phyloP scores from a whole-genome alignment of 2,888 invertebrate genomes.

The Alentia gelatinosa region DNA sequence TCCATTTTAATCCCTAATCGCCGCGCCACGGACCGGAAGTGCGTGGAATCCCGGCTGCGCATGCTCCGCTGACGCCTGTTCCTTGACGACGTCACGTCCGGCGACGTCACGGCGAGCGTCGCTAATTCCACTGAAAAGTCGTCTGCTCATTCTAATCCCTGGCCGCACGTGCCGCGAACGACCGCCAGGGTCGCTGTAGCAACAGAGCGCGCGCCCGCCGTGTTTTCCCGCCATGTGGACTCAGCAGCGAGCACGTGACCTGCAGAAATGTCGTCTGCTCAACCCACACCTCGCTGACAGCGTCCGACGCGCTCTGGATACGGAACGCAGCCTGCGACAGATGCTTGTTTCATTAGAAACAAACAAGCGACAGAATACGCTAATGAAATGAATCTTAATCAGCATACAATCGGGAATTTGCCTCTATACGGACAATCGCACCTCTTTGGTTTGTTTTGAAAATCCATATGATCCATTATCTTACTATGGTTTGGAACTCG shows the following conservation, averaged over 20 bases:
- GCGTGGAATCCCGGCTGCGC: background rate
- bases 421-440: background rate
- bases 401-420: background rate
- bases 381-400: background rate
- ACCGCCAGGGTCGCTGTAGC: background rate
- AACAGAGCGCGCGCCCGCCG: background rate
- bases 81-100: conserved; percentile 21
- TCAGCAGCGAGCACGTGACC: background rate
- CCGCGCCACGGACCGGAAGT: background rate
- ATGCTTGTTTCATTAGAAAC: background rate
- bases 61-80: background rate
- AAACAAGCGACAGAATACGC: background rate
- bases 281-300: background rate
- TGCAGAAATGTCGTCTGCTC: conserved; percentile 10
- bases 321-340: background rate
- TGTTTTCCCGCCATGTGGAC: conserved; percentile 37
- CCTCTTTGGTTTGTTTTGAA: background rate
- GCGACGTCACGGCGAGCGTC: background rate
- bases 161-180: background rate
- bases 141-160: background rate
- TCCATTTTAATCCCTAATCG: background rate
- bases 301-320: background rate
- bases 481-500: background rate
- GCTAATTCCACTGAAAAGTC: background rate
- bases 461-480: background rate